Percentiles rank a stretch among this genome's conserved stretches.
phyloP scores from a whole-genome alignment of 2,113 vertebrate genomes.

The Protobothrops mucrosquamatus region DNA sequence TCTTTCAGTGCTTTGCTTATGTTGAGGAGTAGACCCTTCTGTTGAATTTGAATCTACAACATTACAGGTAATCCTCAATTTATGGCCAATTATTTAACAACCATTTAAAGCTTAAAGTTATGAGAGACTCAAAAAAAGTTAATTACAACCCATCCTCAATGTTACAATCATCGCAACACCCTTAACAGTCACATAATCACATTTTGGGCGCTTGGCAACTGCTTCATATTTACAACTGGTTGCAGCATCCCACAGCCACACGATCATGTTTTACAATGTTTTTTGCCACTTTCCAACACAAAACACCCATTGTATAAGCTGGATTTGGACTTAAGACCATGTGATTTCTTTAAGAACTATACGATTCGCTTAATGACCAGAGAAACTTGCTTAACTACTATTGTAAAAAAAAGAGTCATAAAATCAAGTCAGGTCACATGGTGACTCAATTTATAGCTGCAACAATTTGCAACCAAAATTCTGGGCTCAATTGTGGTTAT shows the following conservation, averaged over 20 bases:
- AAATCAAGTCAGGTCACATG: neutral
- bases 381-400: neutral
- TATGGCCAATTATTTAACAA: neutral
- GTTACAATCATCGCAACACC: neutral
- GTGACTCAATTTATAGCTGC: neutral
- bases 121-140: neutral
- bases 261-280: neutral
- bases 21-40: neutral
- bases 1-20: neutral
- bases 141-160: neutral
- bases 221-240: neutral
- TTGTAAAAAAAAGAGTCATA: neutral
- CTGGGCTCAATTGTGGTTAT: neutral
- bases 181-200: neutral
- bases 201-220: neutral
- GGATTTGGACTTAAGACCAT: neutral
- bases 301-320: neutral
- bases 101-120: neutral
- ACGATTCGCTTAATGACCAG: neutral
- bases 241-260: neutral
- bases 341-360: neutral
- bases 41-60: neutral
- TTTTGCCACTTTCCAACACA: neutral
- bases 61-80: neutral
- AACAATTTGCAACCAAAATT: neutral